These are phyloP conservation scores for Pempheris klunzingeri DNA, from an alignment of 2,797 vertebrate genomes.

Conservation along the genomic window DNA sequence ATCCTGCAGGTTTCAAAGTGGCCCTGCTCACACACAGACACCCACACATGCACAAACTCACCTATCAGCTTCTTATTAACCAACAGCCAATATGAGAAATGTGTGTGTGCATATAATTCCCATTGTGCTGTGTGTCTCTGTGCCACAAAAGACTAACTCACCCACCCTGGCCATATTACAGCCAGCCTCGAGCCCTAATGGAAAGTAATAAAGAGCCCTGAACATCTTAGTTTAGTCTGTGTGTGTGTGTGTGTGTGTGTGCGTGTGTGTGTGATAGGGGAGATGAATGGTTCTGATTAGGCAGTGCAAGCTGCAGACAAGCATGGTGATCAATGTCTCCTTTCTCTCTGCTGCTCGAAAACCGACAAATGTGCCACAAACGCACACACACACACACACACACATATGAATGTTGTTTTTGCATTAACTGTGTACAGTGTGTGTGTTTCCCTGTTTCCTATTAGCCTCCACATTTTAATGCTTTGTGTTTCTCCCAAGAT, in stretches of 20 bases:
- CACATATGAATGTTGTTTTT: background rate
- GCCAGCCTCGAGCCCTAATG: slow-evolving; percentile 60
- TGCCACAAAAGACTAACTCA: slow-evolving; percentile 57
- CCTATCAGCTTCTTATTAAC: slow-evolving; percentile 64
- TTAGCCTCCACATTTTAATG: slow-evolving; percentile 28
- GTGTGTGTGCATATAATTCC: slow-evolving; percentile 39
- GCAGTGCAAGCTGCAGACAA: slow-evolving; percentile 61
- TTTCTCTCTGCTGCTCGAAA: slow-evolving; percentile 37
- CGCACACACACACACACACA: slow-evolving; percentile 5
- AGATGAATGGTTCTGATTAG: slow-evolving; percentile 75
- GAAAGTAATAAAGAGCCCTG: slow-evolving; percentile 69
- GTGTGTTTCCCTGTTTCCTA: slow-evolving; percentile 1
- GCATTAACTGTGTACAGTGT: slow-evolving; percentile 1
- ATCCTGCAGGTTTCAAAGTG: slow-evolving; percentile 21
- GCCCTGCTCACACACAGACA: background rate
- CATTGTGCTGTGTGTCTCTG: slow-evolving; percentile 29
- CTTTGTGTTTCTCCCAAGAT: slow-evolving; percentile 27
- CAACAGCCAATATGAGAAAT: slow-evolving; percentile 51
- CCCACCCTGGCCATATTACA: slow-evolving; percentile 53
- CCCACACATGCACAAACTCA: slow-evolving; percentile 12
- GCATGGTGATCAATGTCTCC: slow-evolving; percentile 66
- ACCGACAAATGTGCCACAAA: slow-evolving; percentile 36
- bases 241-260: slow-evolving; percentile 27
- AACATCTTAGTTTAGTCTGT: slow-evolving; percentile 53
- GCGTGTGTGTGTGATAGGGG: slow-evolving; percentile 10